Evolutionary conservation across 2,797 vertebrate species (phyloP), one percentile per base, ranked within the genome.

Genomic region (Bradypodion pumilum): DNA sequence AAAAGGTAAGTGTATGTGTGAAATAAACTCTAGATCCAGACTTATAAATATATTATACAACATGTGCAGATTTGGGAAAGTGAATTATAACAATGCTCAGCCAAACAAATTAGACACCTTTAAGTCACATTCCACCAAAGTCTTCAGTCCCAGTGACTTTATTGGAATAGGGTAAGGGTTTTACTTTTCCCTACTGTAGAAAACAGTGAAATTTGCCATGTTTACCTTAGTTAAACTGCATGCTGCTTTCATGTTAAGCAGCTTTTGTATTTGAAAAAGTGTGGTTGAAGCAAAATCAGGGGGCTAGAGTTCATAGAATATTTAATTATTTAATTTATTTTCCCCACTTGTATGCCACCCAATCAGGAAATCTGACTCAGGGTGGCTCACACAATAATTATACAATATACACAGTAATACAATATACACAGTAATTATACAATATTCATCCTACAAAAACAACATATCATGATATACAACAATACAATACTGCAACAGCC

Each of bases 1-100:
- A 85, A 90, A 93, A 95, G 94, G 95, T 95, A 95, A 95, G 93
- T 93, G 75, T 92, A 23, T 74, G 5, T 63, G 2, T 78, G 37
- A 70, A 52, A 80, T 19, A 78, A 44, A 13, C 29, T 65, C 60
- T 63, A 37, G 59, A 32, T 78, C 59, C 42, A 78, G 35, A 65
- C 19, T 40, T 44, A 44, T 78, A 46, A 23, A 65, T 65, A 46
- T 69, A 65, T 66, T 25, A 16, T 27, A 25, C 7, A 40, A 42
- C 52, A 23, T 35, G 7, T 78, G 13, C 40, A 42, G 15, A 78
- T 46, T 10, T 2, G 6, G 29, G 27, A 25, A 32, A 19, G 27
- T 65, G 42, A 63, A 63, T 73, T 63, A 15, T 10, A 72, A 32
- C 49, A 23, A 63, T 19, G 2, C 0, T 10, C 80, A 63, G 15